These are phyloP conservation scores for Choloepus didactylus DNA, from an alignment of 2,797 vertebrate species.

Conservation along the genomic window DNA sequence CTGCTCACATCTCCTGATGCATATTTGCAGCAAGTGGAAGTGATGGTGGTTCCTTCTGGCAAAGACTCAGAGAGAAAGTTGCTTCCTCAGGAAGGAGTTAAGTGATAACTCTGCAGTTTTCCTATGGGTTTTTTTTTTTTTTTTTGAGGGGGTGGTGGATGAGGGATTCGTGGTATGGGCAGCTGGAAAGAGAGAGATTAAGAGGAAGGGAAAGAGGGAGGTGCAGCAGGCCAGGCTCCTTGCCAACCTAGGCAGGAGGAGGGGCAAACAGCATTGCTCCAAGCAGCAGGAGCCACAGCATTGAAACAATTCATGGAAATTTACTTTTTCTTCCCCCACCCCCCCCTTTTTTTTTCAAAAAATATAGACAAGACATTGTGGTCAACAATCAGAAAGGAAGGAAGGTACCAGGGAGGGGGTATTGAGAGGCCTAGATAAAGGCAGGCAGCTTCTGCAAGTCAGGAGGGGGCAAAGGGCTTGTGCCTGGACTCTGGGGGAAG, in stretches of 20 bases:
- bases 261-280: constrained; percentile 45
- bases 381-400: constrained; percentile 88
- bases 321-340: constrained; percentile 61
- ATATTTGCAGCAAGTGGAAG: constrained; percentile 10
- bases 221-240: constrained; percentile 39
- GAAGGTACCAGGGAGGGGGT: constrained; percentile 83
- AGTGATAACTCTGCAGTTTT: constrained; percentile 66
- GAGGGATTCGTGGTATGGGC: not conserved
- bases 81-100: constrained; percentile 64
- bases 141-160: not conserved
- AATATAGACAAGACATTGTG: constrained; percentile 79
- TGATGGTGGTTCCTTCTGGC: not conserved
- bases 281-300: constrained; percentile 40
- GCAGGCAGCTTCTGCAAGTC: constrained; percentile 6
- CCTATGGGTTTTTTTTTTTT: constrained; percentile 24
- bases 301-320: constrained; percentile 89
- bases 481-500: not conserved
- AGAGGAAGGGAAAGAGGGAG: constrained; percentile 70
- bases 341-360: not conserved
- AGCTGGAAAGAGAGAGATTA: constrained; percentile 48
- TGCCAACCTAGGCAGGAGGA: not conserved
- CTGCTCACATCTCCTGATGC: not conserved
- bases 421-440: constrained; percentile 76
- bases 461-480: not conserved
- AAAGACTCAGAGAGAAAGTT: constrained; percentile 39